Evolutionary conservation across 2,113 vertebrate species (phyloP), one percentile per base, ranked within the genome.

Genomic region (Festucalex cinctus): DNA sequence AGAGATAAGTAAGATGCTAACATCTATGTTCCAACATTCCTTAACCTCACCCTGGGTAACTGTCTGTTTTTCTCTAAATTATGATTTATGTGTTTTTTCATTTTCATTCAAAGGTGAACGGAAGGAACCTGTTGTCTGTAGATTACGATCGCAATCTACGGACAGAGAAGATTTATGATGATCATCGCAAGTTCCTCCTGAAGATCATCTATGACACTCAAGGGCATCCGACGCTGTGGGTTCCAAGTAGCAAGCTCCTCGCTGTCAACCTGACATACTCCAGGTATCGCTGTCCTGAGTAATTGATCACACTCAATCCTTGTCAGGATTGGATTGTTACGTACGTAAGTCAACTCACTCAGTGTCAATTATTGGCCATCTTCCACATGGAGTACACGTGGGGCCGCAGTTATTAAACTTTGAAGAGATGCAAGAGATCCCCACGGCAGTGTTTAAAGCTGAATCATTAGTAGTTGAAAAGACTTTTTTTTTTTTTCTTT

Each of bases 151-250:
- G 97, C 19, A 91, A 93, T 0, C 91, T 95, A 67, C 88, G 94
- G 87, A 98, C 96, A 13, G 97, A 99, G 82, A 99, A 99, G 85
- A 96, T 99, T 88, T 99, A 99, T 28, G 97, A 99, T 6, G 97
- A 99, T 90, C 97, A 99, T 80, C 93, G 97, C 74, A 99, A 99
- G 88, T 99, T 98, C 74, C 93, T 95, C 41, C 92, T 99, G 80
- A 94, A 96, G 88, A 98, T 99, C 54, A 93, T 94, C 73, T 99
- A 98, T 3, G 96, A 98, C 89, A 92, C 88, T 0, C 95, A 96
- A 0, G 97, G 97, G 6, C 96, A 98, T 77, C 97, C 97, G 0
- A 94, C 95, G 0, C 93, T 98, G 39, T 99, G 97, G 97, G 91
- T 97, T 20, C 97, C 97, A 0, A 98, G 97, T 89, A 97, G 94